Conservation (phyloP, 30 jellyfish, hydroid and myxozoan genomes). For the Pseudorhiza aurosa region DNA sequence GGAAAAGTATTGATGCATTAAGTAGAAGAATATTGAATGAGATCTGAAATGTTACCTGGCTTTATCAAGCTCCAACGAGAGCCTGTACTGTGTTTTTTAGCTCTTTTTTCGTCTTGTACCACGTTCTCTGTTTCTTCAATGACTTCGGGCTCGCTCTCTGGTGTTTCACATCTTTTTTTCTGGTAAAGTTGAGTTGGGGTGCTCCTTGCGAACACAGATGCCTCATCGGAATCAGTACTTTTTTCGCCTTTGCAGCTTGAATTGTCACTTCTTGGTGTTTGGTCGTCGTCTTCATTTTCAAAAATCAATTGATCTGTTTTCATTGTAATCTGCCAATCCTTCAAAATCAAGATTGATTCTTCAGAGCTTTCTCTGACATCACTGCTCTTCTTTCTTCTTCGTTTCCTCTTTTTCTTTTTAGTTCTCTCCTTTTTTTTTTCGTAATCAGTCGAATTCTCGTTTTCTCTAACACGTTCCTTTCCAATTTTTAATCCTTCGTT, state of each 20-base stretch:
- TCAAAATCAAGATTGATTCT: constrained; percentile 44
- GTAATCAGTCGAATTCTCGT: background rate
- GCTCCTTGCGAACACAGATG: constrained; percentile 15
- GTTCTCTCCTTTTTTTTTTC: background rate
- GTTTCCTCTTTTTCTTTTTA: background rate
- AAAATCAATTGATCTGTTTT: background rate
- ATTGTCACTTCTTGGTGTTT: constrained; percentile 39
- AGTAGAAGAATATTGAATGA: no score
- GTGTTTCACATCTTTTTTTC: constrained; percentile 24
- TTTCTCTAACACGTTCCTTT: background rate
- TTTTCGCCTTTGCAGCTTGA: background rate
- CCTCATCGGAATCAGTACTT: constrained; percentile 26
- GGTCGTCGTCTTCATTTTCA: constrained; percentile 11
- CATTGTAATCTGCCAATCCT: constrained; percentile 28
- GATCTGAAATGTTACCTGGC: background rate
- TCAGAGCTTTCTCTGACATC: constrained; percentile 25
- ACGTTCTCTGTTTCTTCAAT: constrained; percentile 1
- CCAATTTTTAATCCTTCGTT: no score
- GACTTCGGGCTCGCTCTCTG: constrained; percentile 50
- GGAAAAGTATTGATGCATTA: no score
- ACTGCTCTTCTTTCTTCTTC: background rate
- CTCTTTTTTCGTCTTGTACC: background rate
- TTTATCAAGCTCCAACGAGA: constrained; percentile 12
- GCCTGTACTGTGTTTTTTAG: background rate
- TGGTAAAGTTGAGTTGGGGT: background rate